phyloP scores from a whole-genome alignment of 2,113 vertebrate genomes.

The Corythaeola cristata region DNA sequence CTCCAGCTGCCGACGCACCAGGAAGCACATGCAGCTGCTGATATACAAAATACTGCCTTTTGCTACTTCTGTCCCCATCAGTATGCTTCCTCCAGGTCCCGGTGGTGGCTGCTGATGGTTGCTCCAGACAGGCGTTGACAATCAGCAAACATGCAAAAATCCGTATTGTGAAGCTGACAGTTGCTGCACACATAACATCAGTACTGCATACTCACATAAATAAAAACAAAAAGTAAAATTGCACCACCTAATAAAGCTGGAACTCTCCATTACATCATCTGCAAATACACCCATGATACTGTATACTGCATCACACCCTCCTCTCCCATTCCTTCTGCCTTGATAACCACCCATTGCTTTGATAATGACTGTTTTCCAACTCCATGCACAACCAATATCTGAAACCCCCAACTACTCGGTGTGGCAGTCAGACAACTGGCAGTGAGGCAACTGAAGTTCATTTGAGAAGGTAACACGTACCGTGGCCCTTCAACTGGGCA shows the following conservation, averaged over 20 bases:
- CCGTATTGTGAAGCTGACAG: neutral
- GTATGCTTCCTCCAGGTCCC: neutral
- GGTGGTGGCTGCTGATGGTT: neutral
- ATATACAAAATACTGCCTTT: neutral
- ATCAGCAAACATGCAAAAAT: neutral
- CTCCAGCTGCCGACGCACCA: neutral
- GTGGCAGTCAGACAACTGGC: neutral
- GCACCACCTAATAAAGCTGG: neutral
- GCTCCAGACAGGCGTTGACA: neutral
- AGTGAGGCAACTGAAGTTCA: neutral
- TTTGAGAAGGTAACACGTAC: neutral
- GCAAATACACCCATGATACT: neutral
- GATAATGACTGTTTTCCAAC: neutral
- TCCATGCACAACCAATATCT: rapidly evolving
- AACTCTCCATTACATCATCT: neutral
- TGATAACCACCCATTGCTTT: neutral
- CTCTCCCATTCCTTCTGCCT: neutral
- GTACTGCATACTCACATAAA: neutral
- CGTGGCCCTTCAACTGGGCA: neutral
- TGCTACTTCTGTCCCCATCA: rapidly evolving
- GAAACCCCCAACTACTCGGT: neutral
- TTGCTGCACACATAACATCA: neutral
- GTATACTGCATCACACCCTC: neutral
- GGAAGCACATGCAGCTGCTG: neutral
- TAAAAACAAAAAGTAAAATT: neutral